phyloP scores from a whole-genome alignment of 2,113 vertebrate species.

The Oryzias melastigma region DNA sequence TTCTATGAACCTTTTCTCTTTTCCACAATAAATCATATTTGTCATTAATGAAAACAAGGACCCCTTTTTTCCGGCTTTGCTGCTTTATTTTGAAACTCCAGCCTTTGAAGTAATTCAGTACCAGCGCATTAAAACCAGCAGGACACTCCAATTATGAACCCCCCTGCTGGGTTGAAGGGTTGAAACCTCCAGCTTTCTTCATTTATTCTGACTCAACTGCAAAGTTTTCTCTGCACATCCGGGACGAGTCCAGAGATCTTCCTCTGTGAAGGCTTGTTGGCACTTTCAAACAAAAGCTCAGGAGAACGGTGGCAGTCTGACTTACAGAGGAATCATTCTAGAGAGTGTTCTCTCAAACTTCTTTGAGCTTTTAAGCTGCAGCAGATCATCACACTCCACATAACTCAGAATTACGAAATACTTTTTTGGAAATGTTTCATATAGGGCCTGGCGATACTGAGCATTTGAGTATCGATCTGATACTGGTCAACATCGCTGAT shows the following conservation, averaged over 20 bases:
- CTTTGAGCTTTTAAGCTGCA: no score
- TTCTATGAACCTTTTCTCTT: neutral
- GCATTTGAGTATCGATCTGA: no score
- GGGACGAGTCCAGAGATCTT: conserved; percentile 3
- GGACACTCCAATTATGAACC: conserved; percentile 42
- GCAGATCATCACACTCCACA: no score
- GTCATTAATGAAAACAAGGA: conserved; percentile 10
- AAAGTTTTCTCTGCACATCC: neutral
- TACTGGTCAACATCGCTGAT: no score
- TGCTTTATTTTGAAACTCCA: conserved; percentile 12
- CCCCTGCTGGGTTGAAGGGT: conserved; percentile 33
- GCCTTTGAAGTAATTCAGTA: conserved; percentile 35
- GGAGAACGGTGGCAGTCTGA: neutral
- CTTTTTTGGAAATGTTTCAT: no score
- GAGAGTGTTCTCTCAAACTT: neutral
- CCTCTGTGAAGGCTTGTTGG: neutral
- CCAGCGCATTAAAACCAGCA: conserved; percentile 33
- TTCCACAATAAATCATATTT: conserved; percentile 1
- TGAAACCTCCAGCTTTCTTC: conserved; percentile 19
- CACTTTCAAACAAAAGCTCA: neutral
- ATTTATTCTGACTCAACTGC: neutral
- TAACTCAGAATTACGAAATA: no score
- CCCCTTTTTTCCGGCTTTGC: neutral
- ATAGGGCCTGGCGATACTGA: no score
- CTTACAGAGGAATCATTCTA: neutral